Evolutionary conservation across 1,140 invertebrate species (phyloP).

Genomic region (Lethrus apterus): DNA sequence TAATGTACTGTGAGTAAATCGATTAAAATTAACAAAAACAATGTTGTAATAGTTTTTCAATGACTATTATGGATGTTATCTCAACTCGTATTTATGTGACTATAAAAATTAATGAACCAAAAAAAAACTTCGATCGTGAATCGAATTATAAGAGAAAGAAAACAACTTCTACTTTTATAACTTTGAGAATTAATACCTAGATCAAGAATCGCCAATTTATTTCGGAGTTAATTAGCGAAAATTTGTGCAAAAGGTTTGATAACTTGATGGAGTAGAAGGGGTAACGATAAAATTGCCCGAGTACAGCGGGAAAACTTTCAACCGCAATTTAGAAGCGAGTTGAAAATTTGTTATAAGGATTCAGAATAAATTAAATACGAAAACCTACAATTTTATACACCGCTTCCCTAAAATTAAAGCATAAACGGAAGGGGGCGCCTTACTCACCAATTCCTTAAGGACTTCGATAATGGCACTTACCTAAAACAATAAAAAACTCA

Average conservation of each 20-base stretch:
- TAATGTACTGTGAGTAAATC: too few relatives aligned
- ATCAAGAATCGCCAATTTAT: slow-evolving; percentile 24
- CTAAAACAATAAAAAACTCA: slow-evolving; percentile 1
- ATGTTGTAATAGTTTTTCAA: too few relatives aligned
- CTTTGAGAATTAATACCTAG: slow-evolving; percentile 20
- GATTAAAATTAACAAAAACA: too few relatives aligned
- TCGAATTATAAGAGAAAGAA: too few relatives aligned
- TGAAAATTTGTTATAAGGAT: slow-evolving; percentile 27
- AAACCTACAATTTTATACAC: slow-evolving; percentile 9
- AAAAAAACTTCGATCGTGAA: not conserved
- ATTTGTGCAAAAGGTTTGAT: slow-evolving; percentile 25
- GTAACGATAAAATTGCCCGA: slow-evolving; percentile 26
- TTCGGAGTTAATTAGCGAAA: slow-evolving; percentile 30
- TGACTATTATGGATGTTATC: too few relatives aligned
- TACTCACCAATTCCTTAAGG: slow-evolving; percentile 1
- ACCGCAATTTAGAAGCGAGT: slow-evolving; percentile 27
- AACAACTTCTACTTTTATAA: too few relatives aligned
- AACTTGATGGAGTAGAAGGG: slow-evolving; percentile 23
- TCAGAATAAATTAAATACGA: slow-evolving; percentile 24
- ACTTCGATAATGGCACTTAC: not conserved
- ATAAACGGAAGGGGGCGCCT: not conserved
- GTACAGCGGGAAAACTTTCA: slow-evolving; percentile 22
- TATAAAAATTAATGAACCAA: not conserved
- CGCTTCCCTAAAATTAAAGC: slow-evolving; percentile 5
- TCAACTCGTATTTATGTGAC: too few relatives aligned